Percentiles rank a stretch among this genome's conserved stretches.
These are phyloP conservation scores for Coluber constrictor DNA, from an alignment of 2,797 vertebrate species.

Conservation along the genomic window DNA sequence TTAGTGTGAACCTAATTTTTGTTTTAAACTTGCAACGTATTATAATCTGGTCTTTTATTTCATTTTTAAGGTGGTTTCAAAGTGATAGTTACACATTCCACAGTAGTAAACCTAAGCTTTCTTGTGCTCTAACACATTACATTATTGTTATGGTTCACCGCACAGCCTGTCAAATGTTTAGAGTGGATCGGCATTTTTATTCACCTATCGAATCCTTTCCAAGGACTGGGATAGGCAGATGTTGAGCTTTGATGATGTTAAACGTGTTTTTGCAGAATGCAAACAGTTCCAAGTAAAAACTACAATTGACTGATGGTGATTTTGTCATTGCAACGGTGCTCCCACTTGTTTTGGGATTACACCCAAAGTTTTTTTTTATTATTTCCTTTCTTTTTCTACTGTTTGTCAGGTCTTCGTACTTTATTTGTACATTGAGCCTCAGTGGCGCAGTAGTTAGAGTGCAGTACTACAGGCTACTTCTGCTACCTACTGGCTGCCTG, in stretches of 20 bases:
- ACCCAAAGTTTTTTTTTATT: neutral
- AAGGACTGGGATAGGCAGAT: too few species aligned
- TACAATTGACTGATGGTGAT: too few species aligned
- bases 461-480: too few species aligned
- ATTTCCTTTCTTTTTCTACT: neutral
- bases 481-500: too few species aligned
- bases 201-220: too few species aligned
- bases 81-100: neutral
- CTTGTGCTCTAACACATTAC: neutral
- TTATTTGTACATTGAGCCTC: too few species aligned
- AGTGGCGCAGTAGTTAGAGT: too few species aligned
- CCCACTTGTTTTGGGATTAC: neutral
- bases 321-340: neutral
- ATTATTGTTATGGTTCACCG: neutral
- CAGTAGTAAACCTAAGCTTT: neutral
- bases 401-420: neutral
- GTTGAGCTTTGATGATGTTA: too few species aligned
- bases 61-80: neutral
- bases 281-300: too few species aligned
- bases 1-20: neutral
- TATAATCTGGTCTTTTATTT: neutral
- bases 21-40: neutral
- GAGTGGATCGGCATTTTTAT: neutral
- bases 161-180: neutral
- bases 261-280: too few species aligned